Conservation (phyloP, 2,113 vertebrate genomes). For the Bubalus kerabau region DNA sequence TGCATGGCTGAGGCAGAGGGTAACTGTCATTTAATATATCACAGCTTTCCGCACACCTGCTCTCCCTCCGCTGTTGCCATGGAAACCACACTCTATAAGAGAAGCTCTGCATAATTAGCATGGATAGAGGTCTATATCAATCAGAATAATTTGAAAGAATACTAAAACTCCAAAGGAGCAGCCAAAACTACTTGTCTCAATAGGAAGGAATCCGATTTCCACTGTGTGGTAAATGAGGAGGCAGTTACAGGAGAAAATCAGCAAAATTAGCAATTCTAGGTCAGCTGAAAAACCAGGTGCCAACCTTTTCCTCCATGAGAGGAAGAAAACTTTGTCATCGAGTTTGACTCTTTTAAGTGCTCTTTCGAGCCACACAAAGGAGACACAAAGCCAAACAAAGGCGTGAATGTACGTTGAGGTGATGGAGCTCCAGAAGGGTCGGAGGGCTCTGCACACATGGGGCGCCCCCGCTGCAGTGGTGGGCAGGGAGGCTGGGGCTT, state of each 20-base stretch:
- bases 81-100: conserved; percentile 80
- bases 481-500: neutral
- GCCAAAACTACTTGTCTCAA: conserved; percentile 77
- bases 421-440: neutral
- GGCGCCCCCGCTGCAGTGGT: neutral
- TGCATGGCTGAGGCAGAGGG: conserved; percentile 78
- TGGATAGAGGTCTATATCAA: conserved; percentile 83
- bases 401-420: neutral
- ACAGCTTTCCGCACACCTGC: conserved; percentile 83
- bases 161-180: conserved; percentile 79
- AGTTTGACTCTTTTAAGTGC: conserved; percentile 44
- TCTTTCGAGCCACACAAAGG: conserved; percentile 23
- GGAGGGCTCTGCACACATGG: neutral
- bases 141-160: conserved; percentile 84
- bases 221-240: conserved; percentile 76
- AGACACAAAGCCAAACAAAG: conserved; percentile 26
- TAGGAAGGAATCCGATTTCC: conserved; percentile 76
- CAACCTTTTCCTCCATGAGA: neutral
- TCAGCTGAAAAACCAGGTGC: conserved; percentile 57
- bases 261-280: conserved; percentile 68
- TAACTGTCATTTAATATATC: conserved; percentile 82
- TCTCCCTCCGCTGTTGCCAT: conserved; percentile 75
- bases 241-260: conserved; percentile 71
- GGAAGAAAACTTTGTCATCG: conserved; percentile 53
- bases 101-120: conserved; percentile 82